Base-by-base conservation (phyloP, 2,888 invertebrate species). In the Ceramica pisi region DNA sequence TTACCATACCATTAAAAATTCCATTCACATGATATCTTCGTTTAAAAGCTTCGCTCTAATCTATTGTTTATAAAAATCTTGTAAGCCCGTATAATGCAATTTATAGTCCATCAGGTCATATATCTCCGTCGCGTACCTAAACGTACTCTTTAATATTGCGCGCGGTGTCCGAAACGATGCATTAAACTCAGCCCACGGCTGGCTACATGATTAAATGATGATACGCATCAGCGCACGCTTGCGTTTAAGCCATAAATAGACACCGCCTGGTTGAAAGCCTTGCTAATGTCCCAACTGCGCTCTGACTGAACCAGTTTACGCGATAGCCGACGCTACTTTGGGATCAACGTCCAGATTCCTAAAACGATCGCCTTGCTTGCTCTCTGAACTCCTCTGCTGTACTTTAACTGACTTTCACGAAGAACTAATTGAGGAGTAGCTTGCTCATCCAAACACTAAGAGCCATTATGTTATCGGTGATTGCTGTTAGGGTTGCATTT, bases 151-250 rank as follows among this genome's bases (percentile, higher is more conserved):
- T 50, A 81, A 68, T 75, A 81, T 81, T 79, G 69, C 82, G 46
- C 44, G 62, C 61, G 31, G 59, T 70, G 26, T 44, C 67, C 56
- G 57, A 77, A 73, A 65, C 73, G 38, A 67, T 65, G 75, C 71
- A 80, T 74, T 71, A 61, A 80, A 72, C 71, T 51, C 59, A 19
- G 50, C 48, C 41, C 35, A 78, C 71, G 79, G 57, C 67, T 78
- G 70, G 67, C 67, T 80, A 70, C 75, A 70, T 76, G 65, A 67
- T 63, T 56, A 82, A 81, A 82, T 78, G 67, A 70, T 44, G 80
- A 71, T 72, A 76, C 75, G 84, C 78, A 67, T 78, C 70, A 82
- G 55, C 62, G 73, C 72, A 66, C 48, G 55, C 70, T 83, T 71
- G 75, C 74, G 69, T 56, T 82, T 66, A 71, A 61, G 21, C 62